phyloP scores from a whole-genome alignment of 2,113 vertebrate genomes.

The Stegastes partitus region DNA sequence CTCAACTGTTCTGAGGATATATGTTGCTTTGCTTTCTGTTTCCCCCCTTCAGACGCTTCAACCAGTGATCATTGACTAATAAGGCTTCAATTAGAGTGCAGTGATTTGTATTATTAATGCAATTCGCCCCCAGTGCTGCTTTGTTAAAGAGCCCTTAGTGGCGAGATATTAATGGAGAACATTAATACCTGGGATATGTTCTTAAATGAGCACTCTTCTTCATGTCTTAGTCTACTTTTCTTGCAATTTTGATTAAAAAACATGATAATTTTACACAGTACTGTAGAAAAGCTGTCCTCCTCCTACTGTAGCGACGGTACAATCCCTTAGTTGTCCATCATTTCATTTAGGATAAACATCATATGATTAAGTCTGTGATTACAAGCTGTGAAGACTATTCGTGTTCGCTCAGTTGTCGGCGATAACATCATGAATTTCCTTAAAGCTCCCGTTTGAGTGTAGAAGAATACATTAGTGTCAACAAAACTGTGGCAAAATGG shows the following conservation, averaged over 20 bases:
- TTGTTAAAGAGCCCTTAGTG: conserved; percentile 26
- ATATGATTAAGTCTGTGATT: no score
- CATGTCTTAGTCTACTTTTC: neutral
- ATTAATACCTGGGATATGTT: conserved; percentile 3
- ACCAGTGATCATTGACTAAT: conserved; percentile 9
- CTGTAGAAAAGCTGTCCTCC: neutral
- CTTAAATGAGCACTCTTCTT: conserved; percentile 4
- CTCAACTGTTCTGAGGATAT: neutral
- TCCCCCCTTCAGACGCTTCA: conserved; percentile 1
- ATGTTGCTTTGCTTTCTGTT: neutral
- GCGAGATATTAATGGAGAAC: conserved; percentile 14
- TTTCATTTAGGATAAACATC: no score
- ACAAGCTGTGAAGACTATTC: no score
- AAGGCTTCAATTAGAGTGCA: conserved; percentile 29
- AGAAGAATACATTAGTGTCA: neutral
- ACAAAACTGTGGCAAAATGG: neutral
- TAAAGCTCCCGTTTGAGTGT: no score
- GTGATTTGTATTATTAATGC: conserved; percentile 60
- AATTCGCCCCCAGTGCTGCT: conserved; percentile 41
- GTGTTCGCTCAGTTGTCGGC: no score
- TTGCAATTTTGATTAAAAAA: neutral
- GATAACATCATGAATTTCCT: no score
- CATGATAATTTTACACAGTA: neutral
- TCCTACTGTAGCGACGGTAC: neutral
- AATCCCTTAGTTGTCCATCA: neutral